Conservation (phyloP, 2,113 vertebrate species). For the Tachycineta bicolor region DNA sequence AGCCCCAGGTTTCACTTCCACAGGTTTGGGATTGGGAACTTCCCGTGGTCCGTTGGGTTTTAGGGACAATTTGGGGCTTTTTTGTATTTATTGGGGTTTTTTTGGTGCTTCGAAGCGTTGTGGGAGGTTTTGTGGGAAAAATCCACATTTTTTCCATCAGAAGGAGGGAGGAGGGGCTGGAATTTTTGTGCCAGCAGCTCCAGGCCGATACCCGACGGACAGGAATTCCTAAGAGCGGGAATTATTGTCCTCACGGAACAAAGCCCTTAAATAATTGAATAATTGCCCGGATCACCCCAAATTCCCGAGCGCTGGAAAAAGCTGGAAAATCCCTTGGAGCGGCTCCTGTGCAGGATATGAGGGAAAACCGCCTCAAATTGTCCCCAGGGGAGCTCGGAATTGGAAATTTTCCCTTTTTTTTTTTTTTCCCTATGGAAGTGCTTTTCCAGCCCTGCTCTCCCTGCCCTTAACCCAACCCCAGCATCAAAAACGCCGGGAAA, state of each 20-base stretch:
- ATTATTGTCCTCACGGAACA: accelerated
- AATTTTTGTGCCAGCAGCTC: too few relatives aligned
- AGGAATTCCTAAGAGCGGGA: accelerated
- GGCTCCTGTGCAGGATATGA: background rate
- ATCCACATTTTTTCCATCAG: too few relatives aligned
- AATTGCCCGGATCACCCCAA: background rate
- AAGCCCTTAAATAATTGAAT: background rate
- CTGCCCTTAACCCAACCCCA: background rate
- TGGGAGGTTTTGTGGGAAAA: too few relatives aligned
- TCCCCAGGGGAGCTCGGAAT: background rate
- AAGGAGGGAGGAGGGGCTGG: too few relatives aligned
- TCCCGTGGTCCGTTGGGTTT: too few relatives aligned
- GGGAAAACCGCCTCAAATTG: accelerated
- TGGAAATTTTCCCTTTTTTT: accelerated
- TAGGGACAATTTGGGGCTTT: too few relatives aligned
- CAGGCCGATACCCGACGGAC: accelerated
- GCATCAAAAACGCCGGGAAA: accelerated
- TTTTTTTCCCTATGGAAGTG: accelerated
- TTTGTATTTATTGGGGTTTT: too few relatives aligned
- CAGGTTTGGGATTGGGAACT: too few relatives aligned
- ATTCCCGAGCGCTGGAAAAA: background rate
- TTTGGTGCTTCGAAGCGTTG: too few relatives aligned
- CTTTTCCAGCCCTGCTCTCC: background rate
- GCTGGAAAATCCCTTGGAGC: background rate
- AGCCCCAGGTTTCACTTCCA: too few relatives aligned